These are phyloP conservation scores for Drosophila demipolita DNA, from an alignment of 2,888 invertebrate genomes.

Conservation along the genomic window DNA sequence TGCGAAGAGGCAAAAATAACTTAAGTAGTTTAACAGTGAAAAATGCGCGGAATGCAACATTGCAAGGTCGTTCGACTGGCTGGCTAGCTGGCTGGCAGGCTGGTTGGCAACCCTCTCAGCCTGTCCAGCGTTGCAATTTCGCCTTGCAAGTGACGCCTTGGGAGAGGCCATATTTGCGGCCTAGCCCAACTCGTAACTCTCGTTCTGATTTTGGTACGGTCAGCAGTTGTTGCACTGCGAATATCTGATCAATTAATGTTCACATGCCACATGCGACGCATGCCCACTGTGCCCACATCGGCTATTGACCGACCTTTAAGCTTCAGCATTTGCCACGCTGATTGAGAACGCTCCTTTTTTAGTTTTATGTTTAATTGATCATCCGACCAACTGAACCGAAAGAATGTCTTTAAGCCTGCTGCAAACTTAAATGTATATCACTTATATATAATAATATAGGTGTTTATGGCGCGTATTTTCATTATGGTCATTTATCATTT, in stretches of 20 bases:
- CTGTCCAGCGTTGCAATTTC: slow-evolving; percentile 6
- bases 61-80: slow-evolving; percentile 73
- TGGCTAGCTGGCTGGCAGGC: background rate
- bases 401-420: slow-evolving; percentile 1
- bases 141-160: slow-evolving; percentile 18
- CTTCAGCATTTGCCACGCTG: slow-evolving; percentile 40
- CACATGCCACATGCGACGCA: slow-evolving; percentile 55
- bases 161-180: slow-evolving; percentile 23
- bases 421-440: background rate
- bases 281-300: slow-evolving; percentile 21
- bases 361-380: slow-evolving; percentile 20
- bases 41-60: slow-evolving; percentile 79
- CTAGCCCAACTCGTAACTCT: slow-evolving; percentile 27
- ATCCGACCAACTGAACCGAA: slow-evolving; percentile 13
- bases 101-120: slow-evolving; percentile 5
- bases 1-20: slow-evolving; percentile 72
- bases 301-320: slow-evolving; percentile 54
- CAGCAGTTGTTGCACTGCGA: slow-evolving; percentile 37
- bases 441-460: slow-evolving; percentile 60
- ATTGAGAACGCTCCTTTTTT: slow-evolving; percentile 44
- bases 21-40: slow-evolving; percentile 75
- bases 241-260: slow-evolving; percentile 76
- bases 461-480: slow-evolving; percentile 56
- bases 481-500: slow-evolving; percentile 64
- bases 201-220: slow-evolving; percentile 7